Base-by-base conservation (phyloP, 2,797 vertebrate genomes). In the Pitangus sulphuratus region DNA sequence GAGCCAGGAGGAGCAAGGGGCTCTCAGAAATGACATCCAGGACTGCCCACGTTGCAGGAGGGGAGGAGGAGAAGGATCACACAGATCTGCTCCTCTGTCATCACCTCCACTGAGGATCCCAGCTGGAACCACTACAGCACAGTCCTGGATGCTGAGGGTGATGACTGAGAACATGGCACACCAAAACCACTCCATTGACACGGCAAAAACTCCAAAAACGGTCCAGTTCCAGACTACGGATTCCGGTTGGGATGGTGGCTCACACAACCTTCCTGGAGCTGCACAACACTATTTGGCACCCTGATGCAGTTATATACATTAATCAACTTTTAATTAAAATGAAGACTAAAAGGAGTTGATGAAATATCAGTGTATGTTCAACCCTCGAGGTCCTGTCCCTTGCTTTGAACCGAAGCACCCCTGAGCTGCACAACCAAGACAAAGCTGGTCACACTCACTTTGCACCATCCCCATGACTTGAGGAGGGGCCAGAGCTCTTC, bases 401-500 rank as follows among this genome's bases (percentile, higher is more conserved):
- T 72, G 57, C 54, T 90, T 16, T 84, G 77, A 64, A 88, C 16
- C 33, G 64, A 53, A 84, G 66, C 50, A 84, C 16, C 6, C 3
- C 50, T 53, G 13, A 53, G 57, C 53, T 40, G 31, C 7, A 31
- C 6, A 90, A 12, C 25, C 7, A 15, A 58, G 57, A n/a, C 44
- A 57, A 68, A 69, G 71, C 50, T 65, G 57, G 7, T 74, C 5
- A 9, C 28, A 16, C 19, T 33, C 45, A 37, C 31, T 30, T 11
- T 50, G 57, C 61, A 77, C 61, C 70, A 47, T 14, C 53, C 48
- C 35, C n/a, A 13, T 14, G 9, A 33, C n/a, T 5, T 44, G 39
- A 92, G 90, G 81, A 94, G 45, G 42, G 68, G 90, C 57, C 64
- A 74, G 68, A 79, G 84, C 91, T 78, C 51, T 97, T 97, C 95